phyloP scores from a whole-genome alignment of 2,888 invertebrate genomes.

The Agapostemon virescens region DNA sequence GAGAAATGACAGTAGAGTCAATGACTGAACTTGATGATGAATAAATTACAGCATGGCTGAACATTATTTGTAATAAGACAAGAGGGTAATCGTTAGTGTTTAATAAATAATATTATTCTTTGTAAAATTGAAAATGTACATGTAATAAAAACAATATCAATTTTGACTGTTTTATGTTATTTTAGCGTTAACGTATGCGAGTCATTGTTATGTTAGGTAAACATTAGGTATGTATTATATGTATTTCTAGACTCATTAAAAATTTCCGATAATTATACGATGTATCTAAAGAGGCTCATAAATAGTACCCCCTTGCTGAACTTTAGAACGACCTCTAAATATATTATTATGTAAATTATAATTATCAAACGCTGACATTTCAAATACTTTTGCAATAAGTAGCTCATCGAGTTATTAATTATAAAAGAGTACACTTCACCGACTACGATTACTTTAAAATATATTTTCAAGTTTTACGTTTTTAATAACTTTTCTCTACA shows the following conservation, averaged over 20 bases:
- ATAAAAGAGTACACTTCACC: not conserved
- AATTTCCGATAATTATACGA: not conserved
- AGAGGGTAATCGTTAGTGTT: not conserved
- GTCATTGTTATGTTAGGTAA: not conserved
- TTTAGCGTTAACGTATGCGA: too few relatives aligned
- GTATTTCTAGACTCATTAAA: not conserved
- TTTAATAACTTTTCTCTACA: not conserved
- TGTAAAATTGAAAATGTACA: not conserved
- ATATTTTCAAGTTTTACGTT: not conserved
- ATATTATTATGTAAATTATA: not conserved
- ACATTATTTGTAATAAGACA: not conserved
- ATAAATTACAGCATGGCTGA: not conserved
- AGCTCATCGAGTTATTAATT: not conserved
- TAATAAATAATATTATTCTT: not conserved
- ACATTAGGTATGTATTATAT: not conserved
- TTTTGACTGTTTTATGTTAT: too few relatives aligned
- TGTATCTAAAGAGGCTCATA: not conserved
- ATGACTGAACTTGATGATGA: not conserved
- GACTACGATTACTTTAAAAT: not conserved
- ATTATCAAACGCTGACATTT: not conserved
- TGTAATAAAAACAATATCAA: not conserved
- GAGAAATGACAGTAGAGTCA: not conserved
- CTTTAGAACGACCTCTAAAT: not conserved
- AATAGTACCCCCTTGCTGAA: not conserved
- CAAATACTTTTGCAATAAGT: not conserved